These are phyloP conservation scores for Cygnus atratus DNA, from an alignment of 2,113 vertebrate genomes.

Conservation along the genomic window DNA sequence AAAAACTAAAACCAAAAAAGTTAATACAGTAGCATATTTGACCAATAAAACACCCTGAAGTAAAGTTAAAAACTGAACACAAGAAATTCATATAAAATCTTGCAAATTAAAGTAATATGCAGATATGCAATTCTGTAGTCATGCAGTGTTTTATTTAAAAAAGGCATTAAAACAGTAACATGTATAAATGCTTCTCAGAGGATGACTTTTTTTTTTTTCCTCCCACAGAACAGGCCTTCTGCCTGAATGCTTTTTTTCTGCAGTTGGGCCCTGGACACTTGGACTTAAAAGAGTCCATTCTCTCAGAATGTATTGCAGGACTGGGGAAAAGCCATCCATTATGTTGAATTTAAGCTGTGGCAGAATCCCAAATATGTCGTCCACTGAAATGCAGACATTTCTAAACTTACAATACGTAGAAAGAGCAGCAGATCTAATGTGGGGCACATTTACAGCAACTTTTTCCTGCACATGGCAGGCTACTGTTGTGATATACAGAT, in stretches of 20 bases:
- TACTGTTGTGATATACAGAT: neutral
- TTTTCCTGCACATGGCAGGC: neutral
- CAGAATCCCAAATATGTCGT: constrained; percentile 6
- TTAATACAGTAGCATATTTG: constrained; percentile 89
- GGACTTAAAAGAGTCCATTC: neutral
- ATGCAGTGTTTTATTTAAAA: constrained; percentile 89
- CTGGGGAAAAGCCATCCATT: neutral
- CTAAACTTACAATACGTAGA: constrained; percentile 32
- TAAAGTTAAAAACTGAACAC: constrained; percentile 80
- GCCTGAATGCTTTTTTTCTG: neutral
- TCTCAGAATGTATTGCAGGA: neutral
- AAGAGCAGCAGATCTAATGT: constrained; percentile 59
- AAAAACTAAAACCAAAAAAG: constrained; percentile 79
- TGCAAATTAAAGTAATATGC: constrained; percentile 77
- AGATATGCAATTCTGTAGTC: constrained; percentile 73
- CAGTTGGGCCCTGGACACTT: neutral
- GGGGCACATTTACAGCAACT: constrained; percentile 36
- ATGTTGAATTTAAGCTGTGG: constrained; percentile 47
- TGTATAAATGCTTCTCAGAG: constrained; percentile 57
- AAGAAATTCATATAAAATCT: constrained; percentile 75
- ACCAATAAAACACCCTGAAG: constrained; percentile 92
- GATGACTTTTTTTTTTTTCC: neutral
- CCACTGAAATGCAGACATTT: constrained; percentile 54
- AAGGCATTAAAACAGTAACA: constrained; percentile 68
- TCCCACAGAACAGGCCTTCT: neutral